Evolutionary conservation across 2,888 invertebrate species (phyloP), one percentile per base, ranked within the genome.

Genomic region (Ochlodes sylvanus): DNA sequence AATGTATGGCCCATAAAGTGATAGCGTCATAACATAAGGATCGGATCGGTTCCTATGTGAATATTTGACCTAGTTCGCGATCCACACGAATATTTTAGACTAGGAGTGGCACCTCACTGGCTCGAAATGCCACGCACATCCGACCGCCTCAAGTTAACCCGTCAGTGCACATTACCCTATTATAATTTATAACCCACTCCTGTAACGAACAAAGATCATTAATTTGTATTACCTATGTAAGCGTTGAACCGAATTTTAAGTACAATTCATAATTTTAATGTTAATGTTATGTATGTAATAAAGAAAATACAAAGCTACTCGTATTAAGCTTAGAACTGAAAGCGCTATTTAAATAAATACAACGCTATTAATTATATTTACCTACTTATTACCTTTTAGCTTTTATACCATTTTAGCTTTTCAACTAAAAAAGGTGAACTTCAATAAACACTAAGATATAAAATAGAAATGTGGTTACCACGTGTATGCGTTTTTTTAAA

Each of bases 81-180:
- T 79, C 76, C 77, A 77, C 79, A 85, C 84, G 80, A 86, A 87
- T 87, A 86, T 87, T 87, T 86, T 78, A 84, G 80, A 71, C 77
- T 81, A 85, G 88, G 87, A 87, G 87, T 86, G 87, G 86, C 87
- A 80, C 80, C 78, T 82, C 78, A 77, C 79, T 80, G 78, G 80
- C 80, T 82, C 82, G 80, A 82, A 79, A 81, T 79, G 78, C 80
- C 77, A 67, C 54, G 57, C 58, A 67, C 61, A 67, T 67, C 55
- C 47, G 55, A 61, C 34, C 61, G 47, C 47, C 61, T 61, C 55
- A 56, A 67, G 21, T 67, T 61, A 54, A 60, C 52, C 34, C 42
- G 55, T 55, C 27, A 63, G 14, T 61, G 66, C 61, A 67, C 47
- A 61, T 47, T 61, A 55, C 44, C 21, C 60, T 55, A 60, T 44